Base-by-base conservation (phyloP, 1,140 invertebrate species). In the Odontomachus brunneus region DNA sequence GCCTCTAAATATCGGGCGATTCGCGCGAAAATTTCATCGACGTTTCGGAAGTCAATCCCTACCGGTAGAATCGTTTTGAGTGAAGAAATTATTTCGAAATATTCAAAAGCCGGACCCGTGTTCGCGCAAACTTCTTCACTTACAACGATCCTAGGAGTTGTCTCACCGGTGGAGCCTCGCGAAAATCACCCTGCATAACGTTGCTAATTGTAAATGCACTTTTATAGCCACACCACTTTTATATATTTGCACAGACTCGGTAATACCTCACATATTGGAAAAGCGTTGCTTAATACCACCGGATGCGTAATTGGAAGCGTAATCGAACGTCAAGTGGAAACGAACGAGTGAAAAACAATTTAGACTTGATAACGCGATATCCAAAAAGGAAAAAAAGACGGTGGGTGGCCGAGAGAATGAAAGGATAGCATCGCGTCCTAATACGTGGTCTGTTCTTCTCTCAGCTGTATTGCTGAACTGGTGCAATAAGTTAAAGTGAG, bases 181-280 rank as follows among this genome's bases (percentile, higher is more conserved):
- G 38, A 44, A 44, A 7, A 44, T 44, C 38, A 11, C 9, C 9
- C 38, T 44, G 38, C 38, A 11, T 86, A 86, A 89, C 86, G 66
- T 85, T 26, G 67, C 78, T 88, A 85, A 85, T 55, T 82, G 74
- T 74, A 82, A 88, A 88, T 73, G 53, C 81, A 81, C 65, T 87
- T 78, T 84, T 82, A 84, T 87, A 86, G 57, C 62, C 85, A 71
- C 69, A 86, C 49, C 44, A 59, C 63, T 44, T 84, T 87, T 67
- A 55, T 57, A 71, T 74, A 86, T 71, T 78, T 86, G 83, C 87
- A 86, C 86, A 87, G 65, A 80, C 49, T 86, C 73, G 71, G 74
- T 69, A 81, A 55, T 71, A 38, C 33, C 69, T 69, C 44, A 65
- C 26, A 44, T 7, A 44, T 63, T 26, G 33, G n/a, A 71, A 57